Percentiles rank a stretch among this genome's conserved stretches.
phyloP scores from a whole-genome alignment of 2,797 vertebrate genomes.

The Macrochelys suwanniensis region DNA sequence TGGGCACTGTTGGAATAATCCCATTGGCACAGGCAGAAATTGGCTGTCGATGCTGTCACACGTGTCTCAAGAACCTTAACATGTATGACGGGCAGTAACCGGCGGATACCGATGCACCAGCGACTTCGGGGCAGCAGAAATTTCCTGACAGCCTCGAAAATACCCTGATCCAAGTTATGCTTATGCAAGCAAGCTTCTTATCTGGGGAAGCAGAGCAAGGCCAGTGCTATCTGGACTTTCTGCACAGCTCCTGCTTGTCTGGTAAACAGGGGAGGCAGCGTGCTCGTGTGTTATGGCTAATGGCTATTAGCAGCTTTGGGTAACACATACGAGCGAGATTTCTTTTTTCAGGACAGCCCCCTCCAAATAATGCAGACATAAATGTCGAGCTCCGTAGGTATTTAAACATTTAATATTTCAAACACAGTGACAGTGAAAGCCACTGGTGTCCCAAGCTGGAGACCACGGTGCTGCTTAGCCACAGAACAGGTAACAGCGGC shows the following conservation, averaged over 20 bases:
- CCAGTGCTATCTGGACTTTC: not conserved
- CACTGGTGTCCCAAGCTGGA: rapidly evolving
- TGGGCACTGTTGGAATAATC: not conserved
- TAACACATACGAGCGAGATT: not conserved
- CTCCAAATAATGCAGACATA: no score
- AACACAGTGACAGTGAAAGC: not conserved
- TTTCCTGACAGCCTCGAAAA: constrained; percentile 27
- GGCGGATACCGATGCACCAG: not conserved
- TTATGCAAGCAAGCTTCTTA: not conserved
- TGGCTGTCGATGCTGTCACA: not conserved
- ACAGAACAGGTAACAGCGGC: not conserved
- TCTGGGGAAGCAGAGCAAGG: not conserved
- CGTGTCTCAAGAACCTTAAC: not conserved
- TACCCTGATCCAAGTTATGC: rapidly evolving
- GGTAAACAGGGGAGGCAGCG: rapidly evolving
- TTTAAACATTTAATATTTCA: not conserved
- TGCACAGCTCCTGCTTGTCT: not conserved
- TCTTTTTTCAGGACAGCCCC: not conserved
- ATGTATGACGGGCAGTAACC: not conserved
- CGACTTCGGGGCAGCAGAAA: rapidly evolving
- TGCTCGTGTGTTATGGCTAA: constrained; percentile 23
- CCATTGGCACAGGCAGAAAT: not conserved
- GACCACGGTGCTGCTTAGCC: rapidly evolving
- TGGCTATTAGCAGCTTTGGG: not conserved
- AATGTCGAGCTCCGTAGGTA: no score